Percentiles rank a stretch among this genome's conserved stretches.
Evolutionary conservation across 2,888 invertebrate genomes (phyloP).

Genomic region (Drosophila borborema): DNA sequence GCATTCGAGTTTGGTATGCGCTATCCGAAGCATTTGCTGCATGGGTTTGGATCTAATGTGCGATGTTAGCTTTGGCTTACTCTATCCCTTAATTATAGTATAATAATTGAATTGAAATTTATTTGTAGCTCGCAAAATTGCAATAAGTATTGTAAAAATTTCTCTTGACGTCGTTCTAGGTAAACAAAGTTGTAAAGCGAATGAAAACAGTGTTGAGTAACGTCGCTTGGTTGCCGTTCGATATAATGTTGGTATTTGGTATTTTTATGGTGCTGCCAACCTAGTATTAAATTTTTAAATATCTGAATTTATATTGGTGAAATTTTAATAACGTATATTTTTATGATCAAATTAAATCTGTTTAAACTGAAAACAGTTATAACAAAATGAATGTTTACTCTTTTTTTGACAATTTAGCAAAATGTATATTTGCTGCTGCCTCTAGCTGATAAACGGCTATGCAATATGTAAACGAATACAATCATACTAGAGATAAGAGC

Average conservation of each 20-base stretch:
- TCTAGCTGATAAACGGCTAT: slow-evolving; percentile 32
- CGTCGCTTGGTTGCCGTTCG: slow-evolving; percentile 6
- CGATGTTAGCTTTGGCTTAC: not conserved
- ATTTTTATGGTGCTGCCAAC: slow-evolving; percentile 41
- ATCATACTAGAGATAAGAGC: slow-evolving; percentile 40
- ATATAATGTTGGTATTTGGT: slow-evolving; percentile 2
- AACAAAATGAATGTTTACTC: not conserved
- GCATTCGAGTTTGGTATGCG: slow-evolving; percentile 43
- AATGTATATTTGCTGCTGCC: slow-evolving; percentile 2
- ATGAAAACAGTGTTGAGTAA: slow-evolving; percentile 19
- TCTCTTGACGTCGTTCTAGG: slow-evolving; percentile 55
- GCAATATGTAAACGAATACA: slow-evolving; percentile 11
- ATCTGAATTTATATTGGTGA: not conserved
- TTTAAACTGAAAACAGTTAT: not conserved
- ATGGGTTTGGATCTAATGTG: not conserved
- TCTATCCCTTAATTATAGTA: not conserved
- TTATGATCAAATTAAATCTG: not conserved
- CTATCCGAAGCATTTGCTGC: not conserved
- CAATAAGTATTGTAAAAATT: slow-evolving; percentile 52
- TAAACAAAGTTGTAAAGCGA: slow-evolving; percentile 33
- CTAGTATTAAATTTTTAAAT: not conserved
- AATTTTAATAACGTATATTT: slow-evolving; percentile 2
- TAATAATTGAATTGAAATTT: slow-evolving; percentile 17
- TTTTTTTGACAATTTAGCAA: not conserved
- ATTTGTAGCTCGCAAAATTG: slow-evolving; percentile 35